phyloP scores from a whole-genome alignment of 2,888 invertebrate genomes.

The Oxystoma pomonae region DNA sequence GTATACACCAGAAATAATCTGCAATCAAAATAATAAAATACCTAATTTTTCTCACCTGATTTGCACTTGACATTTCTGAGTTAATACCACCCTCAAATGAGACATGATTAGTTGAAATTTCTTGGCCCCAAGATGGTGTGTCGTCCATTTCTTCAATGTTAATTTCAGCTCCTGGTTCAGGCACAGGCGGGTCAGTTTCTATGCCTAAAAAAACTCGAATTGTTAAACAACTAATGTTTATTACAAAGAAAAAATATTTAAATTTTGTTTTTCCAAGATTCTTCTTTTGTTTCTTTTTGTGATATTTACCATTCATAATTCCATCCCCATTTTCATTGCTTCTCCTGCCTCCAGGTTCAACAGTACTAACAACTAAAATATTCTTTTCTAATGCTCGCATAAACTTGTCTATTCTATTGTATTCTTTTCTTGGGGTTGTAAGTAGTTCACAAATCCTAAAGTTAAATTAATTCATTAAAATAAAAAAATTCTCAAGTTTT shows the following conservation, averaged over 20 bases:
- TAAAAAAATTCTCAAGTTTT: background rate
- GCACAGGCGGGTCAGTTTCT: constrained; percentile 52
- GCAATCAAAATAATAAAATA: background rate
- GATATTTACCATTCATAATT: constrained; percentile 57
- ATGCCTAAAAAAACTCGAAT: too few relatives aligned
- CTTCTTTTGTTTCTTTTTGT: too few relatives aligned
- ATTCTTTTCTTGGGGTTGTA: constrained; percentile 87
- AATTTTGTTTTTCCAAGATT: too few relatives aligned
- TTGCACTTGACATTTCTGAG: background rate
- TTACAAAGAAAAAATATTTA: too few relatives aligned
- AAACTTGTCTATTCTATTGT: constrained; percentile 93
- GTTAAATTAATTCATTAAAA: too few relatives aligned
- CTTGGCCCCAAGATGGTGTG: constrained; percentile 39
- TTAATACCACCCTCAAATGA: constrained; percentile 15
- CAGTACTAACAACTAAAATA: constrained; percentile 79
- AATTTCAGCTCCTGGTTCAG: constrained; percentile 53
- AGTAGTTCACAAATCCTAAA: constrained; percentile 84
- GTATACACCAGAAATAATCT: too few relatives aligned
- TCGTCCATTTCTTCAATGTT: constrained; percentile 58
- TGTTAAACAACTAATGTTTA: too few relatives aligned
- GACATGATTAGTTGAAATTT: constrained; percentile 6
- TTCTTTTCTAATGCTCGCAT: constrained; percentile 96
- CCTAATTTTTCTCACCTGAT: background rate
- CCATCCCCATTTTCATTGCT: constrained; percentile 67
- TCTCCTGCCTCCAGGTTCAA: constrained; percentile 62